phyloP scores from a whole-genome alignment of 1,140 invertebrate species.

The Pissodes strobi region DNA sequence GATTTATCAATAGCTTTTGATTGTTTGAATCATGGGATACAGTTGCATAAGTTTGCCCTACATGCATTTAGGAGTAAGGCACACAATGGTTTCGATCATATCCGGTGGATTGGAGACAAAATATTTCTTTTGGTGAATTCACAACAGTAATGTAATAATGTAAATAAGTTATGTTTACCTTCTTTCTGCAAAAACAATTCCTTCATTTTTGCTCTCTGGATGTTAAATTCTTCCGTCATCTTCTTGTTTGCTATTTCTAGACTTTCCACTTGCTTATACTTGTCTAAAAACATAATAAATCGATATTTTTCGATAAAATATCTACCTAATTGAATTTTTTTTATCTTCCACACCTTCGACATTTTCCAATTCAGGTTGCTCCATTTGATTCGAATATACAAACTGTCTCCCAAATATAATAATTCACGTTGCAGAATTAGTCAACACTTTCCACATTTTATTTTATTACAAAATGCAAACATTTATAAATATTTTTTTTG shows the following conservation, averaged over 20 bases:
- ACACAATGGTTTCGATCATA: too few relatives aligned
- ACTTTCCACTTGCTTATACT: slow-evolving; percentile 10
- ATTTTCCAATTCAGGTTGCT: neutral
- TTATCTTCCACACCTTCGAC: slow-evolving; percentile 13
- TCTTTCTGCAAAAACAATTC: slow-evolving; percentile 91
- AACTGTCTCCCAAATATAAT: neutral
- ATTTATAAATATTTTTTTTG: too few relatives aligned
- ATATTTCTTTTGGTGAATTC: too few relatives aligned
- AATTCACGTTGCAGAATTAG: neutral
- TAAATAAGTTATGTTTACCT: too few relatives aligned
- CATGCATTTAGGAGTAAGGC: too few relatives aligned
- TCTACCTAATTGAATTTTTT: neutral
- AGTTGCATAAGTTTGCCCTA: too few relatives aligned
- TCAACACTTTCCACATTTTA: neutral
- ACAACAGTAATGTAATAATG: too few relatives aligned
- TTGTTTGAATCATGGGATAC: too few relatives aligned
- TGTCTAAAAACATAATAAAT: slow-evolving; percentile 16
- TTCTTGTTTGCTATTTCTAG: slow-evolving; percentile 66
- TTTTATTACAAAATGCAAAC: too few relatives aligned
- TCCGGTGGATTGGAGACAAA: too few relatives aligned
- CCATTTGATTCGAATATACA: neutral
- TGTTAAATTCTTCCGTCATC: slow-evolving; percentile 83
- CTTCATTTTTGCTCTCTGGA: slow-evolving; percentile 88
- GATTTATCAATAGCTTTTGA: too few relatives aligned
- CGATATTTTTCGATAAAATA: neutral